phyloP scores from a whole-genome alignment of 1,140 invertebrate species.

The Grapholita molesta region DNA sequence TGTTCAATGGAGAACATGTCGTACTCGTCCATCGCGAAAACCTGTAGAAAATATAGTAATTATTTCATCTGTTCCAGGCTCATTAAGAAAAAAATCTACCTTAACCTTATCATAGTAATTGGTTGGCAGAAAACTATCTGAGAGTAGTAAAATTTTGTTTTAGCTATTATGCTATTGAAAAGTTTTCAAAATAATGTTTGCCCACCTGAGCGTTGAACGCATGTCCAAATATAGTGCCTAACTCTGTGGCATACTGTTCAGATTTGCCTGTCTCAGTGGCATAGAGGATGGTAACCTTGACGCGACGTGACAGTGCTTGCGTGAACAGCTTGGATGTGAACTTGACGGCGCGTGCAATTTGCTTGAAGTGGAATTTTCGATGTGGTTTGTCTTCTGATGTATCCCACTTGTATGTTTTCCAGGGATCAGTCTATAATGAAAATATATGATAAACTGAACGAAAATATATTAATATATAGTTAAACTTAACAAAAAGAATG shows the following conservation, averaged over 20 bases:
- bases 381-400: constrained; percentile 84
- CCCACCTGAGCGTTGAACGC: constrained; percentile 95
- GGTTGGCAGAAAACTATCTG: no score
- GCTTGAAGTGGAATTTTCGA: constrained; percentile 97
- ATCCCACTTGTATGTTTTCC: constrained; percentile 94
- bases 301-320: constrained; percentile 93
- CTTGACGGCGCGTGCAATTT: constrained; percentile 97
- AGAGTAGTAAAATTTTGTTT: no score
- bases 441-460: neutral
- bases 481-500: no score
- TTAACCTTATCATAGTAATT: no score
- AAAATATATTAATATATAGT: neutral
- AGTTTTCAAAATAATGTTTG: constrained; percentile 11
- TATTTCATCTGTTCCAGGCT: neutral
- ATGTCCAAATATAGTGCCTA: constrained; percentile 93
- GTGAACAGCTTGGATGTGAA: constrained; percentile 98
- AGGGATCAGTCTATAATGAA: constrained; percentile 84
- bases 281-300: constrained; percentile 96
- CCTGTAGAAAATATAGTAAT: constrained; percentile 75
- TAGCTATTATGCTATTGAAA: neutral
- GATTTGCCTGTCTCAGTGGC: constrained; percentile 98
- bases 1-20: constrained; percentile 96
- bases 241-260: constrained; percentile 95
- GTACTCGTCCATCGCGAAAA: constrained; percentile 95
- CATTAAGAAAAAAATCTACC: no score